Evolutionary conservation across 2,888 invertebrate species (phyloP).

Genomic region (Litoditis marina): DNA sequence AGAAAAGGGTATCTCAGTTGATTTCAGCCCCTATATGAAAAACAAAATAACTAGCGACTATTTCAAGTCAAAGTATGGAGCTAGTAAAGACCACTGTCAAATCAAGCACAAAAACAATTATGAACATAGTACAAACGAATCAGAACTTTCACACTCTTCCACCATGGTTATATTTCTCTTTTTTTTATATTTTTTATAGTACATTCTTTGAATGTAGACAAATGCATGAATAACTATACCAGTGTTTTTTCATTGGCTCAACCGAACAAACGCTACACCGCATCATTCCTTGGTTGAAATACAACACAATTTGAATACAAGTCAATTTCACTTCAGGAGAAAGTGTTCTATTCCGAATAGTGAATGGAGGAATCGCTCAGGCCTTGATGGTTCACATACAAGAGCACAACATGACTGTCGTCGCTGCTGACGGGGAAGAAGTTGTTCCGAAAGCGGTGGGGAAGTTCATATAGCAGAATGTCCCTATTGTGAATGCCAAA

Average conservation of each 20-base stretch:
- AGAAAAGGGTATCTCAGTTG: slow-evolving; percentile 28
- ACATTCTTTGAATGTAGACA: not conserved
- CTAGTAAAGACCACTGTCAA: too few species aligned
- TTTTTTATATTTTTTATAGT: too few species aligned
- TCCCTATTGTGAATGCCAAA: not conserved
- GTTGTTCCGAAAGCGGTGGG: slow-evolving; percentile 35
- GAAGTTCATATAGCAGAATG: not conserved
- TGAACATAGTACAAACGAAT: too few species aligned
- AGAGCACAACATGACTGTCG: slow-evolving; percentile 49
- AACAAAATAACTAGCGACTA: too few species aligned
- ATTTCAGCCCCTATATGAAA: too few species aligned
- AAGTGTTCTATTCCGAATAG: slow-evolving; percentile 44
- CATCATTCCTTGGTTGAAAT: not conserved
- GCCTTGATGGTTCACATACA: slow-evolving; percentile 53
- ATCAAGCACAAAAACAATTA: too few species aligned
- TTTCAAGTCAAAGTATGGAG: too few species aligned
- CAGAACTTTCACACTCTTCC: too few species aligned
- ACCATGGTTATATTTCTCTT: too few species aligned
- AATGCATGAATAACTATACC: not conserved
- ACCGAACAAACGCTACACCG: not conserved
- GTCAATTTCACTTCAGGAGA: slow-evolving; percentile 36
- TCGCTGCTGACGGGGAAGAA: slow-evolving; percentile 54
- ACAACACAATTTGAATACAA: not conserved
- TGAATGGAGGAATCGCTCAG: slow-evolving; percentile 56
- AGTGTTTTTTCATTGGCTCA: too few species aligned